Conservation (phyloP, 2,797 vertebrate species). For the Tauraco hartlaubi region DNA sequence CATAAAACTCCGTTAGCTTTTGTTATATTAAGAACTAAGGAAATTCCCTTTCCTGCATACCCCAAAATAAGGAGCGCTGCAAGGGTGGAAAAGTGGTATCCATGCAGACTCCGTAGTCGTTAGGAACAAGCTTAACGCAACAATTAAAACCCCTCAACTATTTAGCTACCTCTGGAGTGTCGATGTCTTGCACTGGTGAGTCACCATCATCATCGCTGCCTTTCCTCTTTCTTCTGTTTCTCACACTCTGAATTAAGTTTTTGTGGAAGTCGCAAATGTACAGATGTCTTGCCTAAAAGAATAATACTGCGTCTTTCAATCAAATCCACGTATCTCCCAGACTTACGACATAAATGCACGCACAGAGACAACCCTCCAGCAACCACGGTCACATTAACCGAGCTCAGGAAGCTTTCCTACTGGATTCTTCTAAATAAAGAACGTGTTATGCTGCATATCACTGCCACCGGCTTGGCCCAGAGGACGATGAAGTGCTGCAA, state of each 20-base stretch:
- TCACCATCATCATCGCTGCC: constrained; percentile 87
- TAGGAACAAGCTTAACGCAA: not conserved
- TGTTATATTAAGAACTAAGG: not conserved
- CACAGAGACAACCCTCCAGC: not conserved
- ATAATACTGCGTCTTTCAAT: constrained; percentile 5
- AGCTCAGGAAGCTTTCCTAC: not conserved
- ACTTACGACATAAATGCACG: accelerated
- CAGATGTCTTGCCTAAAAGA: constrained; percentile 83
- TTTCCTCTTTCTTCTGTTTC: constrained; percentile 87
- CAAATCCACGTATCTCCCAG: not conserved
- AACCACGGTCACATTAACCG: not conserved
- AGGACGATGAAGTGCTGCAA: not conserved
- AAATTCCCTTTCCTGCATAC: accelerated
- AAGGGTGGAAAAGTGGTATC: not conserved
- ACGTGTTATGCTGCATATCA: not conserved
- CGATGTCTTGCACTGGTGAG: constrained; percentile 84
- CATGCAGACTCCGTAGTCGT: accelerated
- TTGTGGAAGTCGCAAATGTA: constrained; percentile 89
- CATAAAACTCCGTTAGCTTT: not conserved
- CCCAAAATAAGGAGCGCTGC: not conserved
- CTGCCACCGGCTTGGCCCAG: not conserved
- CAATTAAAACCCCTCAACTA: not conserved
- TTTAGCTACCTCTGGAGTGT: constrained; percentile 83
- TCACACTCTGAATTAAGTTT: constrained; percentile 87
- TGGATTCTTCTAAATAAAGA: not conserved